These are phyloP conservation scores for Lasius fuliginosus DNA, from an alignment of 2,888 invertebrate species.

Conservation along the genomic window DNA sequence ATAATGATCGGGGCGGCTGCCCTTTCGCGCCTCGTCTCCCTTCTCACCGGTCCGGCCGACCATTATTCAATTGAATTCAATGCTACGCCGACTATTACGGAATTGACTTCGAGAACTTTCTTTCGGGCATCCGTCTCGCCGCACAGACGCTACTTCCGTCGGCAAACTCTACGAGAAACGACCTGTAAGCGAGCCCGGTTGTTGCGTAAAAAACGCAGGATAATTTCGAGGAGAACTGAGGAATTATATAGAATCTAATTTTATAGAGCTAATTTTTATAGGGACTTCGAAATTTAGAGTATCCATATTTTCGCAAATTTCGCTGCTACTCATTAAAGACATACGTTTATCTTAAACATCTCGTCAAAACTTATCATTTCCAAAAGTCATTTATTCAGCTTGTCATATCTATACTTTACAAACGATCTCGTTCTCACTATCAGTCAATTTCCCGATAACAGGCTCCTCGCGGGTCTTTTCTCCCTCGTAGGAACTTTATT, in stretches of 20 bases:
- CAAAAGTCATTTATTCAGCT: neutral
- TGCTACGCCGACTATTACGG: conserved; percentile 85
- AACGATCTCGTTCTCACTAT: neutral
- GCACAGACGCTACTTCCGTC: conserved; percentile 79
- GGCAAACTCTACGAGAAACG: conserved; percentile 61
- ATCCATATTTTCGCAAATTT: no score
- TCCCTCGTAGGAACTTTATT: neutral
- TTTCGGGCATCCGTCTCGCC: conserved; percentile 84
- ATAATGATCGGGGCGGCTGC: conserved; percentile 84
- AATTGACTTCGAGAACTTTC: conserved; percentile 86
- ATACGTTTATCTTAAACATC: neutral
- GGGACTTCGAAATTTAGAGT: neutral
- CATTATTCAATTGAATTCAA: conserved; percentile 87
- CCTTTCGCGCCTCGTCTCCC: conserved; percentile 78
- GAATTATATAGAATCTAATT: neutral
- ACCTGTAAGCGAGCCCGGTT: conserved; percentile 32
- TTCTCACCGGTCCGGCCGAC: conserved; percentile 63
- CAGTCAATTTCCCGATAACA: neutral
- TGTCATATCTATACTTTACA: neutral
- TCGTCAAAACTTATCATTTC: neutral
- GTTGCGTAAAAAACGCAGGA: neutral
- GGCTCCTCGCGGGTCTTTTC: neutral
- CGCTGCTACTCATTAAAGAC: neutral
- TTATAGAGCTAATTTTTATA: neutral
- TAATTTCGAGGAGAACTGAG: neutral